phyloP scores from a whole-genome alignment of 2,888 invertebrate species.

The Mythimna ferrago region DNA sequence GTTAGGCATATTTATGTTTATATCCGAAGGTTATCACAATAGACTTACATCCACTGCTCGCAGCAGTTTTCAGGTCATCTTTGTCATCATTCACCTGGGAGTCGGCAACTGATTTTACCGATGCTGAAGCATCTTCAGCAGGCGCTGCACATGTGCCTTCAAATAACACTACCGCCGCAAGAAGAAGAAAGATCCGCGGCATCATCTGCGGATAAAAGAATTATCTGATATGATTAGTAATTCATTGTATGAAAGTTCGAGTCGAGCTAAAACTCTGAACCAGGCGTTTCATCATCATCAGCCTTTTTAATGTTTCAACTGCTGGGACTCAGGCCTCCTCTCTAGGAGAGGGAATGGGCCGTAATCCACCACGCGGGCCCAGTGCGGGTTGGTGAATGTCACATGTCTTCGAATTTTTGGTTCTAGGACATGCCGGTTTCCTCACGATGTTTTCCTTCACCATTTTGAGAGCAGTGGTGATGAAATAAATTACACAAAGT shows the following conservation, averaged over 20 bases:
- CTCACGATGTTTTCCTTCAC: no score
- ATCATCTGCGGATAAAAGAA: constrained; percentile 71
- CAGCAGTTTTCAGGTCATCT: constrained; percentile 81
- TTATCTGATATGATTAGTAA: background rate
- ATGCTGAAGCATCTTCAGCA: constrained; percentile 50
- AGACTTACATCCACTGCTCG: constrained; percentile 81
- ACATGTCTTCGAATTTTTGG: no score
- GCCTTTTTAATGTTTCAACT: no score
- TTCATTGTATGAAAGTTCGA: background rate
- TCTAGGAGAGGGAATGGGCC: no score
- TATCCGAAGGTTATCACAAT: background rate
- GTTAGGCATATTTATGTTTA: background rate
- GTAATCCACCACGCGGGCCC: no score
- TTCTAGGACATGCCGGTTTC: no score
- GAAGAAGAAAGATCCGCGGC: constrained; percentile 60
- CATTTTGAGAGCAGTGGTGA: no score
- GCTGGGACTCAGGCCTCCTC: no score
- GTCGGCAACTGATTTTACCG: constrained; percentile 54
- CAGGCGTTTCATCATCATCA: no score
- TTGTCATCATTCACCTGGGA: constrained; percentile 61
- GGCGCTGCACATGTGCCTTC: constrained; percentile 66
- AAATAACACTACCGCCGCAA: constrained; percentile 61
- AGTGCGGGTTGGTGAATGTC: no score
- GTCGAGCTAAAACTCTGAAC: background rate
- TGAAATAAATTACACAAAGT: no score